These are phyloP conservation scores for Chironomus tepperi DNA, from an alignment of 1,140 invertebrate species.

Conservation along the genomic window DNA sequence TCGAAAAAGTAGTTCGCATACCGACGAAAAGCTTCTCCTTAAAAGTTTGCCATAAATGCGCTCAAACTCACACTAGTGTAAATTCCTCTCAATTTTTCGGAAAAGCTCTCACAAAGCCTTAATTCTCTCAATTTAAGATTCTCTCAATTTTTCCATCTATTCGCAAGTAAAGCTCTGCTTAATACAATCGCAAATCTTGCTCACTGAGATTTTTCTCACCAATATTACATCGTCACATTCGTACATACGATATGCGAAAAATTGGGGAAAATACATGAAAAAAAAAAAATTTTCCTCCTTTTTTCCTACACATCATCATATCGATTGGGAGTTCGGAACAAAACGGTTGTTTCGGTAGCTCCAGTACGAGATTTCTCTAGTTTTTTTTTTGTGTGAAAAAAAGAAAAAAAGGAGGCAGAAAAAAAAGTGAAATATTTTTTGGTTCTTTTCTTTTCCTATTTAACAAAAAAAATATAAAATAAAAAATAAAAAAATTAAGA, in stretches of 20 bases:
- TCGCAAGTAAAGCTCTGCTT: not conserved
- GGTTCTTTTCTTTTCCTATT: not conserved
- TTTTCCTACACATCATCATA: constrained; percentile 15
- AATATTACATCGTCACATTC: not conserved
- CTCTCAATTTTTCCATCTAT: not conserved
- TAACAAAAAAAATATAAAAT: too few relatives aligned
- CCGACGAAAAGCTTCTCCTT: not conserved
- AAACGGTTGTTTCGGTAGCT: constrained; percentile 23
- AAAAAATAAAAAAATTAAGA: not conserved
- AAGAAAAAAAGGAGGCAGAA: not conserved
- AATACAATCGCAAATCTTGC: constrained; percentile 12
- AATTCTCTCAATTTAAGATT: not conserved
- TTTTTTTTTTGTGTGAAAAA: not conserved
- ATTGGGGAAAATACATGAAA: constrained; percentile 22
- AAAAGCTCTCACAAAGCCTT: not conserved
- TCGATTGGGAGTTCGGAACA: constrained; percentile 22
- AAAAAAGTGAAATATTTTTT: constrained; percentile 18
- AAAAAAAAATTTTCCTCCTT: not conserved
- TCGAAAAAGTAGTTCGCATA: not conserved
- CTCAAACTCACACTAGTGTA: not conserved
- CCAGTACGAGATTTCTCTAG: constrained; percentile 18
- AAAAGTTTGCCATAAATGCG: not conserved
- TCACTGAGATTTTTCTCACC: constrained; percentile 12
- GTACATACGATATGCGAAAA: not conserved
- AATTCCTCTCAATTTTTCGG: not conserved